Base-by-base conservation (phyloP, 1,140 invertebrate genomes). In the Brachionus sp. region DNA sequence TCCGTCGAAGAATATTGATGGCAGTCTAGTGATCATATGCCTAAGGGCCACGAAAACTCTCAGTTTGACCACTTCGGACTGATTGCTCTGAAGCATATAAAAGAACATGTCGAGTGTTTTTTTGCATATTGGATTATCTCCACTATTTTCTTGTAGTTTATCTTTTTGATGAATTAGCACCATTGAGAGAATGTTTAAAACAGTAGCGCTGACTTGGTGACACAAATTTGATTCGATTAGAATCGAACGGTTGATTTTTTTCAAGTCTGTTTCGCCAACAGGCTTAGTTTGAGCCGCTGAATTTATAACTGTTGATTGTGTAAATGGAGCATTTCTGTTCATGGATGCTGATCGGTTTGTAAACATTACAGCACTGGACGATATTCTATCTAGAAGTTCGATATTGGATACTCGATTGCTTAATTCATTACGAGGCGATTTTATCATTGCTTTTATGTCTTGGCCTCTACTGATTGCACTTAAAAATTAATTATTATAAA, bases 11-110 rank as follows among this genome's bases (percentile, higher is more conserved):
- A 95, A 87, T 9, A 92, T 92, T 84, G 91, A 90, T 78, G 94
- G 93, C 86, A 94, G 95, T 89, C 96, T 95, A 88, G 95, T 95
- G 39, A 97, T 93, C 85, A 96, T 97, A 0, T 94, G 93, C 85
- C 95, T 91, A 29, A 97, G 89, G 0, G 94, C 93, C 9, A 95
- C 95, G 89, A 98, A 97, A 3, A 96, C 92, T 87, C 97, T 95
- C 85, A 94, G 93, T 85, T 95, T 93, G 29, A 97, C 89, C 10
- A 91, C 92, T 88, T 97, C 95, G 35, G 95, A 96, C 87, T 97
- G 95, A 3, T 94, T 93, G 29, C 94, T 91, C 88, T 94, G 93
- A 10, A 98, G 90, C 85, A 96, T 93, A 5, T 92, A 92, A n/a
- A 98, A 87, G 86, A 96, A 95, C 37, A 95, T 92, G 66, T 92